A percentile compares a stretch with the other conserved stretches of the same genome.
phyloP scores from a whole-genome alignment of 2,888 invertebrate genomes.

The Ditula angustiorana region DNA sequence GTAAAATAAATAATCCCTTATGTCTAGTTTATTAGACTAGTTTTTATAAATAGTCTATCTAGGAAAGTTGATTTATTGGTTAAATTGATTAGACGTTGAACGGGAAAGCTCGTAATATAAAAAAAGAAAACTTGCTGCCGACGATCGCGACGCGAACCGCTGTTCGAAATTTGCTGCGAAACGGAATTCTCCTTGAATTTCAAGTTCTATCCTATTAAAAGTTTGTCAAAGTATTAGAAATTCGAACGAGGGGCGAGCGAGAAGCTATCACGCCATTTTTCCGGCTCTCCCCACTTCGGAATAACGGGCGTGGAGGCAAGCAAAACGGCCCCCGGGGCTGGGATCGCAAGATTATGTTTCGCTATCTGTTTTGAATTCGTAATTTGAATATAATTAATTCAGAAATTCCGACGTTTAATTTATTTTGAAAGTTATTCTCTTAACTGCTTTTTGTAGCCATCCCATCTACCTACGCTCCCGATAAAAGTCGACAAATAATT shows the following conservation, averaged over 20 bases:
- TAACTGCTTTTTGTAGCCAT: conserved; percentile 54
- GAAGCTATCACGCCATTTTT: conserved; percentile 80
- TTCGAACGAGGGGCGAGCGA: conserved; percentile 81
- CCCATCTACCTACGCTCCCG: conserved; percentile 42
- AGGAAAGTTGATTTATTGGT: conserved; percentile 17
- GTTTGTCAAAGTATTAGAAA: conserved; percentile 83
- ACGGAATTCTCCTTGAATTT: conserved; percentile 79
- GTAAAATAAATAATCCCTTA: conserved; percentile 4
- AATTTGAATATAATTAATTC: conserved; percentile 69
- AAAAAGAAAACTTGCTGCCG: conserved; percentile 54
- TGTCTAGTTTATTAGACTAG: conserved; percentile 29
- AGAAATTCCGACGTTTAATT: conserved; percentile 55
- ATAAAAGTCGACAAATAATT: conserved; percentile 45
- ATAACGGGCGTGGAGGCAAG: conserved; percentile 54
- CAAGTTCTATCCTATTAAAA: conserved; percentile 84
- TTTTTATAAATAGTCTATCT: conserved; percentile 17
- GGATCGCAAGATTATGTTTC: conserved; percentile 66
- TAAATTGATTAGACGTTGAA: conserved; percentile 43
- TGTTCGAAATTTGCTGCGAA: conserved; percentile 68
- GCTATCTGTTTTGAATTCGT: conserved; percentile 69
- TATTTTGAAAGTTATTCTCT: conserved; percentile 58
- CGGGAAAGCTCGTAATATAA: conserved; percentile 49
- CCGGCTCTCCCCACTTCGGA: conserved; percentile 59
- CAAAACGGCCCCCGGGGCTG: conserved; percentile 52
- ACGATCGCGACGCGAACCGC: conserved; percentile 56